Conservation (phyloP, 2,797 vertebrate genomes). For the Okamejei kenojei region DNA sequence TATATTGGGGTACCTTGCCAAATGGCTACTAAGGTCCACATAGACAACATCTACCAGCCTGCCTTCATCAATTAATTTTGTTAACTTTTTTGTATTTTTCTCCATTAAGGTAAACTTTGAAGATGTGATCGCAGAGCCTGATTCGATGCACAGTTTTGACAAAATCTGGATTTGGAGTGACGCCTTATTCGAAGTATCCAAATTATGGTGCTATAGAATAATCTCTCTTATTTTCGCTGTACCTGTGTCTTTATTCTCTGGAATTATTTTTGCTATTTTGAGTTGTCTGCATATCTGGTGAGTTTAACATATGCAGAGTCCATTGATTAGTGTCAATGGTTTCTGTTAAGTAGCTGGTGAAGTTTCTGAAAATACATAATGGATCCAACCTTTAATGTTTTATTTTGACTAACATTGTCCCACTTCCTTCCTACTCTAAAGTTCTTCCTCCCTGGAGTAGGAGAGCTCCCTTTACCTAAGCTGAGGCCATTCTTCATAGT, state of each 20-base stretch:
- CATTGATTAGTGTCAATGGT: not conserved
- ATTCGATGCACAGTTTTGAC: slow-evolving; percentile 61
- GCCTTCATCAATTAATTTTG: not conserved
- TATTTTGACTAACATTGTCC: not conserved
- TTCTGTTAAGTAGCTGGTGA: not conserved
- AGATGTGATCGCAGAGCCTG: slow-evolving; percentile 69
- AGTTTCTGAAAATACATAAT: not conserved
- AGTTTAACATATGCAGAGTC: slow-evolving; percentile 26
- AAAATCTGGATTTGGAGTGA: slow-evolving; percentile 69
- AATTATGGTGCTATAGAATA: slow-evolving; percentile 64
- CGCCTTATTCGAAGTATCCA: slow-evolving; percentile 62
- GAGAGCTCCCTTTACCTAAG: not conserved
- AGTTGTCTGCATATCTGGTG: slow-evolving; percentile 69
- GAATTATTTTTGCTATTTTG: slow-evolving; percentile 60
- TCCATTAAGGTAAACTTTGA: slow-evolving; percentile 62
- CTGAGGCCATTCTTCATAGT: not conserved
- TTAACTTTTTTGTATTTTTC: not conserved
- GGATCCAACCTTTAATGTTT: not conserved
- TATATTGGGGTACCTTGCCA: too few relatives aligned
- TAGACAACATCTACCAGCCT: too few relatives aligned
- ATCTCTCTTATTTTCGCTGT: slow-evolving; percentile 58
- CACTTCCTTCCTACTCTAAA: not conserved
- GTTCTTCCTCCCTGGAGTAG: not conserved
- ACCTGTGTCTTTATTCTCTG: slow-evolving; percentile 58
- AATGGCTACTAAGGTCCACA: too few relatives aligned